Base-by-base conservation (phyloP, 2,113 vertebrate species). In the Columba janthina region DNA sequence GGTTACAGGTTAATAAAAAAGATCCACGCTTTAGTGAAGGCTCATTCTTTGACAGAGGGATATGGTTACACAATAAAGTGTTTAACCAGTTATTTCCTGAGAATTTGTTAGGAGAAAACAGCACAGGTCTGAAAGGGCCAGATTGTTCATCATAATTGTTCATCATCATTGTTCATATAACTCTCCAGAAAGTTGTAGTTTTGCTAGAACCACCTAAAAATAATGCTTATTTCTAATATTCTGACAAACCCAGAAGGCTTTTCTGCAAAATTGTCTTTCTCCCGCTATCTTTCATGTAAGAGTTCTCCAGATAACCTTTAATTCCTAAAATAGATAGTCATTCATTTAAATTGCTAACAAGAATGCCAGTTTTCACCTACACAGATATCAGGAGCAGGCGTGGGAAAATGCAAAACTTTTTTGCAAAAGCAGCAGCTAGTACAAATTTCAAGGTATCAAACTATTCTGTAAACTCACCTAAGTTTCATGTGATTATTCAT, bases 361-460 rank as follows among this genome's bases (percentile, higher is more conserved):
- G 26, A 81, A 29, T 11, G 11, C 17, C 34, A 31, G 0, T 10
- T 73, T 70, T 77, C 42, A 26, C 58, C 56, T 51, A 13, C 46
- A 48, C 7, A 83, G 48, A 14, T 44, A n/a, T 12, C 36, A 32
- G 62, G 5, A n/a, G 10, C 36, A 73, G 60, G 28, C 74, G 44
- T 1, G 1, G 31, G 20, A 75, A 87, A 61, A 60, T 0, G 4
- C 46, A 58, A 29, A 42, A 7, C 2, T 1, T 20, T 28, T 51
- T 51, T 66, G 24, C 42, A 44, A 71, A 12, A 85, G 83, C 62
- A 83, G 56, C 62, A 77, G 40, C n/a, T 61, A 12, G 32, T 57
- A 50, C n/a, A 22, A 34, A 58, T 77, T 7, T 46, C 14, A 13
- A 22, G 21, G 48, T 14, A 16, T 15, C 44, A 13, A 26, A 50